Conservation (phyloP, 2,113 vertebrate genomes). For the Perccottus glenii region DNA sequence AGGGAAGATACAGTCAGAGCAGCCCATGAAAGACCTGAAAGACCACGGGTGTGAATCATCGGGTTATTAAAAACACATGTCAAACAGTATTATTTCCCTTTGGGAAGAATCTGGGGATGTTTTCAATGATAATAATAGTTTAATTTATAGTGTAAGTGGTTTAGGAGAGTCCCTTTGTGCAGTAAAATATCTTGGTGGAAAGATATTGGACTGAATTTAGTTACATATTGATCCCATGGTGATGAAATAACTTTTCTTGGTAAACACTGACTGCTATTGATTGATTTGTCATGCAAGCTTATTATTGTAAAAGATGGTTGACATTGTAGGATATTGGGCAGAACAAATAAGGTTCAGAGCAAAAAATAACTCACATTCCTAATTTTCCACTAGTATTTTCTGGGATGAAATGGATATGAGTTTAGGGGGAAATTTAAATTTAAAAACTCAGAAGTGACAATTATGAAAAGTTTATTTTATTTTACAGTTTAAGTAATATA, state of each 20-base stretch:
- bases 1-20: constrained; percentile 14
- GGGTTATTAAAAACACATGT: constrained; percentile 10
- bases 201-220: neutral
- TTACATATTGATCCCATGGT: neutral
- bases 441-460: too few species aligned
- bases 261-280: neutral
- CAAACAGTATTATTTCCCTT: constrained; percentile 20
- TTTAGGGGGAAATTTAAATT: too few species aligned
- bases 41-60: constrained; percentile 1
- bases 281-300: neutral
- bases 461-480: too few species aligned
- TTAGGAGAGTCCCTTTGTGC: neutral
- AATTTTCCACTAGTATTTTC: too few species aligned
- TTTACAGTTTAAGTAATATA: too few species aligned
- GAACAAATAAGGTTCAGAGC: too few species aligned
- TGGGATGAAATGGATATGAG: too few species aligned
- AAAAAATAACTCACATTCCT: too few species aligned
- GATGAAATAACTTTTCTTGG: neutral
- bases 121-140: constrained; percentile 4
- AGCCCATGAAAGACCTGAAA: constrained; percentile 5
- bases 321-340: too few species aligned
- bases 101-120: constrained; percentile 7
- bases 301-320: too few species aligned
- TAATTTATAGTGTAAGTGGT: constrained; percentile 3
- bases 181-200: neutral